These are phyloP conservation scores for Thaumetopoea pityocampa DNA, from an alignment of 1,140 invertebrate species.

Conservation along the genomic window DNA sequence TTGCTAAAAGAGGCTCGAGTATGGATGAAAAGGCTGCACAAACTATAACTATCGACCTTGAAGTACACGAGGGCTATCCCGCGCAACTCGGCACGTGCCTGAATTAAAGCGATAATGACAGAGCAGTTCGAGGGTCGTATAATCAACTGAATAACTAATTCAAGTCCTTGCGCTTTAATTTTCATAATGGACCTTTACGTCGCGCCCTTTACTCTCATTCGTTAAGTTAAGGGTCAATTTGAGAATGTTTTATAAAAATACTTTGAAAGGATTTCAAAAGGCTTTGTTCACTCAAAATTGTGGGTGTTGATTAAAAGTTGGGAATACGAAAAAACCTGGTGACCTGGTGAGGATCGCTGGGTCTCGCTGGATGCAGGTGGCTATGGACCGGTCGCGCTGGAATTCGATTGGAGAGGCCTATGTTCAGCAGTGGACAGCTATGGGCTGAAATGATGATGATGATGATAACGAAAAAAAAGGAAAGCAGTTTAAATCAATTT, in stretches of 20 bases:
- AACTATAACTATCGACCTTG: constrained; percentile 64
- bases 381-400: too few species aligned
- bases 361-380: too few species aligned
- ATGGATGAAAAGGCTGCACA: constrained; percentile 37
- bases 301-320: too few species aligned
- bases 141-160: constrained; percentile 74
- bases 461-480: too few species aligned
- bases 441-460: too few species aligned
- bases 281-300: background rate
- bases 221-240: constrained; percentile 35
- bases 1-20: constrained; percentile 12
- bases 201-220: constrained; percentile 41
- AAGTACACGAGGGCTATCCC: constrained; percentile 44
- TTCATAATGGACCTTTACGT: constrained; percentile 54
- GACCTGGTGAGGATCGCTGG: too few species aligned
- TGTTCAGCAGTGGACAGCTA: too few species aligned
- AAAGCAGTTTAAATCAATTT: too few species aligned
- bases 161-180: constrained; percentile 60
- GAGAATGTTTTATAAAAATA: constrained; percentile 38
- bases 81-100: constrained; percentile 57
- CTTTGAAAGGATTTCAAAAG: constrained; percentile 27
- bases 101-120: constrained; percentile 67
- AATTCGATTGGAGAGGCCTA: too few species aligned
- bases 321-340: too few species aligned
- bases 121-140: constrained; percentile 62